phyloP scores from a whole-genome alignment of 2,888 invertebrate species.

The Beris morrisii region DNA sequence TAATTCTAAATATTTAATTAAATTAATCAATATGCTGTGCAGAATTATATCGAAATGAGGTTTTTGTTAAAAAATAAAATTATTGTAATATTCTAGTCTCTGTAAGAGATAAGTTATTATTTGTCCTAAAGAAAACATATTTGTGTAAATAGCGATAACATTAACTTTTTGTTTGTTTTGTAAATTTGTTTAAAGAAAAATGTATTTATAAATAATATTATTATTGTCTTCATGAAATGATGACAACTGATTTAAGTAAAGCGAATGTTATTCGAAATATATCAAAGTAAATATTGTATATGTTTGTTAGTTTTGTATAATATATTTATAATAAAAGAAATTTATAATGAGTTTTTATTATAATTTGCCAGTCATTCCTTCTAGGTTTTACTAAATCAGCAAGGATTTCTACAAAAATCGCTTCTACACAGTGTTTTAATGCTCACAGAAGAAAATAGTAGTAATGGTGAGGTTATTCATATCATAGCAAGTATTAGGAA shows the following conservation, averaged over 20 bases:
- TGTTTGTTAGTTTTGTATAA: too few species aligned
- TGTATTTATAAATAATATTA: slow-evolving; percentile 5
- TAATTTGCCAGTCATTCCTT: too few species aligned
- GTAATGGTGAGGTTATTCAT: too few species aligned
- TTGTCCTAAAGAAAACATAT: slow-evolving; percentile 11
- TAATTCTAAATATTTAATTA: background rate
- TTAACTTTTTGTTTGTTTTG: slow-evolving; percentile 11
- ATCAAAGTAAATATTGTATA: too few species aligned
- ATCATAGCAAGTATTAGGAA: too few species aligned
- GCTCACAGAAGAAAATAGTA: too few species aligned
- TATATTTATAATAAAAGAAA: too few species aligned
- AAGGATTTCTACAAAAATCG: too few species aligned
- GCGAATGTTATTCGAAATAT: background rate
- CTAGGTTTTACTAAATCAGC: too few species aligned
- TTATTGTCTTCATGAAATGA: slow-evolving; percentile 14
- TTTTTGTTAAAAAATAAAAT: slow-evolving; percentile 11
- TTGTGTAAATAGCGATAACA: slow-evolving; percentile 13
- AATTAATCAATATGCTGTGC: slow-evolving; percentile 12
- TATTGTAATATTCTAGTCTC: slow-evolving; percentile 23
- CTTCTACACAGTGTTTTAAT: too few species aligned
- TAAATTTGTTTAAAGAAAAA: slow-evolving; percentile 17
- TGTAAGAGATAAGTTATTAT: slow-evolving; percentile 28
- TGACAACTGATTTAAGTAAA: slow-evolving; percentile 19
- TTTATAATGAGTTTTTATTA: too few species aligned
- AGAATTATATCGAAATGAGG: slow-evolving; percentile 22